Conservation (phyloP, 2,888 invertebrate genomes). For the Cephus runcator region DNA sequence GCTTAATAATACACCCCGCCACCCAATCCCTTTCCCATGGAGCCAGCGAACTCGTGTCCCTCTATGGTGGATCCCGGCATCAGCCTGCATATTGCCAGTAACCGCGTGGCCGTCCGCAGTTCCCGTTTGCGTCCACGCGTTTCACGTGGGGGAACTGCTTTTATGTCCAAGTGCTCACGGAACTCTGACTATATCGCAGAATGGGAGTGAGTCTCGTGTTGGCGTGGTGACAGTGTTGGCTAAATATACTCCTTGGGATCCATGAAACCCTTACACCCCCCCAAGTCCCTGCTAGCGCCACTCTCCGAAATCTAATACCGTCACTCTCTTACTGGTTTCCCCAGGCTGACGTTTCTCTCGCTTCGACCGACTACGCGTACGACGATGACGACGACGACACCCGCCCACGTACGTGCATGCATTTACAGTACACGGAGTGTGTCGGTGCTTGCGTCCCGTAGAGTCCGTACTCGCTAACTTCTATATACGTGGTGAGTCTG, state of each 20-base stretch:
- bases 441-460: slow-evolving; percentile 17
- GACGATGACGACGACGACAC: background rate
- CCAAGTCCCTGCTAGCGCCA: background rate
- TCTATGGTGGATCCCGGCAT: background rate
- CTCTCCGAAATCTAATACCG: background rate
- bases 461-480: background rate
- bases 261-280: background rate
- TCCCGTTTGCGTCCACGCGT: background rate
- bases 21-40: background rate
- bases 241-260: slow-evolving; percentile 34
- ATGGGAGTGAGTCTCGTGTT: background rate
- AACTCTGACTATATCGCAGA: background rate
- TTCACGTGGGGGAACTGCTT: background rate
- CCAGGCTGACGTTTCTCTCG: background rate
- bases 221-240: slow-evolving; percentile 19
- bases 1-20: background rate
- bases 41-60: background rate
- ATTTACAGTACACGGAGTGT: background rate
- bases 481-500: slow-evolving; percentile 15
- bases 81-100: background rate
- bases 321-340: background rate
- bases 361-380: background rate
- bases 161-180: background rate
- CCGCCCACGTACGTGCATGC: background rate
- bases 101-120: background rate